These are phyloP conservation scores for Dioctria rufipes DNA, from an alignment of 2,888 invertebrate genomes.

Conservation along the genomic window DNA sequence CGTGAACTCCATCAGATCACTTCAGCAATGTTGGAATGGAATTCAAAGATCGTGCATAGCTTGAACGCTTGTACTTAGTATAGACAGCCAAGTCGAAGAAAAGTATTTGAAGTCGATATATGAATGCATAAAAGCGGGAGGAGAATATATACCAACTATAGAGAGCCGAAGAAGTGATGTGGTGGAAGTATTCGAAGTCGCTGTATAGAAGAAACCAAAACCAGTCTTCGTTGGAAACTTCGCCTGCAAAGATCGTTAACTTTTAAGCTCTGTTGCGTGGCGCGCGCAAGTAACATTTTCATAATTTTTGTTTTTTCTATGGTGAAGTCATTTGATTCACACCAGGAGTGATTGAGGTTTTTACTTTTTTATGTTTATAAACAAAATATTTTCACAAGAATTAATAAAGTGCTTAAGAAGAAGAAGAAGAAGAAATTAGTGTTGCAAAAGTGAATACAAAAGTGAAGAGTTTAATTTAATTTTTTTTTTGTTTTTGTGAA, in stretches of 20 bases:
- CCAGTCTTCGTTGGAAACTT: slow-evolving; percentile 36
- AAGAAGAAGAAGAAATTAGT: neutral
- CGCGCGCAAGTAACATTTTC: slow-evolving; percentile 2
- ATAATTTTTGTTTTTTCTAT: neutral
- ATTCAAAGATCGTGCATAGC: slow-evolving; percentile 33
- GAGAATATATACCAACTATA: too few species aligned
- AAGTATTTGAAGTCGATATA: too few species aligned
- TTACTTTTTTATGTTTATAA: neutral
- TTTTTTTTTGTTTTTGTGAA: slow-evolving; percentile 12
- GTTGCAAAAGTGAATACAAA: neutral
- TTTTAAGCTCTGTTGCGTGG: neutral
- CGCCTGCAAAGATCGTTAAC: slow-evolving; percentile 34
- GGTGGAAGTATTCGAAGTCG: too few species aligned
- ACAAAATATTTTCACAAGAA: slow-evolving; percentile 1
- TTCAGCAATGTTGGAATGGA: slow-evolving; percentile 31
- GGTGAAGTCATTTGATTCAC: neutral
- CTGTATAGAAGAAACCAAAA: neutral
- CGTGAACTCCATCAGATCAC: slow-evolving; percentile 10
- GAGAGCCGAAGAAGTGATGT: too few species aligned
- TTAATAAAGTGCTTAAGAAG: slow-evolving; percentile 12
- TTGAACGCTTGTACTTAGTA: neutral
- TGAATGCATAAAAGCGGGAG: too few species aligned
- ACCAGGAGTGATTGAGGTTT: neutral
- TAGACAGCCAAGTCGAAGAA: too few species aligned
- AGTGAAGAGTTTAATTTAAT: slow-evolving; percentile 4